phyloP scores from a whole-genome alignment of 1,140 invertebrate genomes.

The Zophobas morio region DNA sequence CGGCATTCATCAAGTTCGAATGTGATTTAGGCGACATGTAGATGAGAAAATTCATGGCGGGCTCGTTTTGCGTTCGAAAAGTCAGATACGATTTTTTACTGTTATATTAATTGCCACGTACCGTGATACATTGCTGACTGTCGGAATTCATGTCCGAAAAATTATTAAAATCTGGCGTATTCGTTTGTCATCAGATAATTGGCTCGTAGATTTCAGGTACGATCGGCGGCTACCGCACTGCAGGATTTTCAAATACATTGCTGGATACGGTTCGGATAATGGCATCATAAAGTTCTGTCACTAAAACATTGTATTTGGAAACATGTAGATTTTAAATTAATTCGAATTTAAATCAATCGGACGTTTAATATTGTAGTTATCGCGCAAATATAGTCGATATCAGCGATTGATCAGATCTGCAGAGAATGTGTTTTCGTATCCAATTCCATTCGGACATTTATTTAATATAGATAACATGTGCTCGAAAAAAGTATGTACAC shows the following conservation, averaged over 20 bases:
- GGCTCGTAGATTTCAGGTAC: constrained; percentile 52
- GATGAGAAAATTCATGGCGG: constrained; percentile 14
- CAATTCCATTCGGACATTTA: no score
- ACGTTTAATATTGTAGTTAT: no score
- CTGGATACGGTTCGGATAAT: constrained; percentile 8
- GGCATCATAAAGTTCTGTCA: constrained; percentile 15
- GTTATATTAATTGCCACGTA: not conserved
- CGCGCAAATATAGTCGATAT: no score
- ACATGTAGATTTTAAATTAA: no score
- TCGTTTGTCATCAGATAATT: constrained; percentile 47
- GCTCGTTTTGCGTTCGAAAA: not conserved
- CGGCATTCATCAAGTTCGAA: constrained; percentile 28
- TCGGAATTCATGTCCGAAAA: constrained; percentile 11
- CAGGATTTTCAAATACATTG: constrained; percentile 1
- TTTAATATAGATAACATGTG: no score
- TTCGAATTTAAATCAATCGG: no score
- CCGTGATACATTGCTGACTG: constrained; percentile 24
- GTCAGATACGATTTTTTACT: constrained; percentile 14
- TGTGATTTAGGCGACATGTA: constrained; percentile 3
- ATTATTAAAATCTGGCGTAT: constrained; percentile 29
- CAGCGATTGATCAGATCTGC: no score
- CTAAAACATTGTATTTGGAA: not conserved
- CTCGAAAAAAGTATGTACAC: no score
- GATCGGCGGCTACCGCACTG: constrained; percentile 26
- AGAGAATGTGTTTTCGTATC: no score